Percentiles rank a stretch among this genome's conserved stretches.
These are phyloP conservation scores for Trichogramma evanescens DNA, from an alignment of 2,888 invertebrate species.

Conservation along the genomic window DNA sequence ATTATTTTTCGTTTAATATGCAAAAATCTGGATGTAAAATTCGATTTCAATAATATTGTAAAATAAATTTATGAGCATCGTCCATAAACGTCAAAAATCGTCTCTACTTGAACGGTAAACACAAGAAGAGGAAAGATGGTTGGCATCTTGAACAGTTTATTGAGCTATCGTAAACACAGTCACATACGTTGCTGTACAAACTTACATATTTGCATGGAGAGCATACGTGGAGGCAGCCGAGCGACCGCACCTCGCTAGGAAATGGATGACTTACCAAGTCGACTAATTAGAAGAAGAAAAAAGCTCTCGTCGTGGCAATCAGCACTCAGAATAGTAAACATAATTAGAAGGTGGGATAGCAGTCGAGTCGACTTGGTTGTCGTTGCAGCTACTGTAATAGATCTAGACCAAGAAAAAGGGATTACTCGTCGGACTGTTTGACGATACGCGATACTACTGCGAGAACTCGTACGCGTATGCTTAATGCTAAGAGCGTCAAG, in stretches of 20 bases:
- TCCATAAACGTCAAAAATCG: too few relatives aligned
- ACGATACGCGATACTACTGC: constrained; percentile 43
- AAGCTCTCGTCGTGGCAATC: constrained; percentile 18
- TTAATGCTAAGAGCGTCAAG: neutral
- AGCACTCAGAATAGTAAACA: constrained; percentile 43
- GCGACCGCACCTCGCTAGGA: constrained; percentile 9
- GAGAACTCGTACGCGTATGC: neutral
- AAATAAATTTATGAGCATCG: too few relatives aligned
- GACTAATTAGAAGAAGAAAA: constrained; percentile 37
- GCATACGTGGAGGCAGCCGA: neutral
- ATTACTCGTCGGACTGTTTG: constrained; percentile 37
- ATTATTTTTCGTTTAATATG: too few relatives aligned
- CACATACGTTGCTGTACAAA: too few relatives aligned
- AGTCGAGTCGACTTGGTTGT: too few relatives aligned
- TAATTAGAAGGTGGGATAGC: constrained; percentile 38
- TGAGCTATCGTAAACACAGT: too few relatives aligned
- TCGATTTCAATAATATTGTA: too few relatives aligned
- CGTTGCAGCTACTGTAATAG: neutral
- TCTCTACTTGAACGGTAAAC: too few relatives aligned
- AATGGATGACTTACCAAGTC: constrained; percentile 33
- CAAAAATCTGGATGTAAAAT: too few relatives aligned
- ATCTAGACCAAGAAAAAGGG: constrained; percentile 27
- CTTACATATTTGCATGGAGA: too few relatives aligned
- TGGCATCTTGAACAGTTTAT: too few relatives aligned
- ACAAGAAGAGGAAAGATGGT: too few relatives aligned